phyloP scores from a whole-genome alignment of 1,140 invertebrate species.

The Drosophila ercepeae region DNA sequence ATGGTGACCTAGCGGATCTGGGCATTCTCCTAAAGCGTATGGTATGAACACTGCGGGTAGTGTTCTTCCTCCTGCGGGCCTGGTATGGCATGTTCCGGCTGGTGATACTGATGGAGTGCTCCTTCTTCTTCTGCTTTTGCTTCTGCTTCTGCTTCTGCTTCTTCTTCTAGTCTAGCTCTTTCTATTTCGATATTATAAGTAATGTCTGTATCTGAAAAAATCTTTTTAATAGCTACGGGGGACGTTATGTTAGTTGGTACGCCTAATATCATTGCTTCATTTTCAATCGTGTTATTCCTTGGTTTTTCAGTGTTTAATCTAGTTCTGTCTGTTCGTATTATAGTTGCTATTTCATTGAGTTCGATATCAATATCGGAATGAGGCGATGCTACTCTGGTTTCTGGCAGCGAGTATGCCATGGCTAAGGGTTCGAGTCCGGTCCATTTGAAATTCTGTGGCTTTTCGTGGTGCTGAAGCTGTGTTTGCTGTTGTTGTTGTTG shows the following conservation, averaged over 20 bases:
- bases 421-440: conserved; percentile 10
- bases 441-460: conserved; percentile 13
- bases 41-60: conserved; percentile 60
- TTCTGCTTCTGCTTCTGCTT: conserved; percentile 1
- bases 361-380: conserved; percentile 57
- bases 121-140: no score
- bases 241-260: conserved; percentile 67
- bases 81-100: conserved; percentile 14
- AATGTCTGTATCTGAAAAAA: conserved; percentile 73
- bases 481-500: conserved; percentile 36
- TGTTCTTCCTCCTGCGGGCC: conserved; percentile 36
- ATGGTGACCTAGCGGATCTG: neutral
- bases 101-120: conserved; percentile 18
- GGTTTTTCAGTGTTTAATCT: conserved; percentile 22
- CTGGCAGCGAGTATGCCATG: conserved; percentile 58
- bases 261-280: conserved; percentile 70
- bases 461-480: conserved; percentile 16
- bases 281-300: conserved; percentile 57
- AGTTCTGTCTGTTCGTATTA: conserved; percentile 3
- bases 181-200: conserved; percentile 47
- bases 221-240: conserved; percentile 61
- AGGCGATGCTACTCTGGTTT: conserved; percentile 61
- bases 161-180: conserved; percentile 15
- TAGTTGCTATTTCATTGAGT: conserved; percentile 3
- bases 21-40: conserved; percentile 58